Conservation (phyloP, 2,888 invertebrate species). For the Anthoptus insignis region DNA sequence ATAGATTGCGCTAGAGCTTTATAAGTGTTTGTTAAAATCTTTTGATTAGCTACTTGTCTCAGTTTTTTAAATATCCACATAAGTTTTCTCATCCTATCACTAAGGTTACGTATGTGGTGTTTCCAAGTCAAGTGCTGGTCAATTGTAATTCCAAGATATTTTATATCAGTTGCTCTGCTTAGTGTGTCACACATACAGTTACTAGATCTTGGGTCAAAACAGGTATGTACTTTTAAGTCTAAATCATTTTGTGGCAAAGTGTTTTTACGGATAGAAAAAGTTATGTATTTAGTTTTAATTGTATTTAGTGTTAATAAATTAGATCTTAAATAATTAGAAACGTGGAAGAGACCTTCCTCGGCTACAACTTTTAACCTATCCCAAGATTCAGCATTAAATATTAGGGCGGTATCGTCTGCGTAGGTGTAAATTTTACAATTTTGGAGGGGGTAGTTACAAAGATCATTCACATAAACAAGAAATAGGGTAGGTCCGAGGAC, state of each 20-base stretch:
- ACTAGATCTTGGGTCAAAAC: not conserved
- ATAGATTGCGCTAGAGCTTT: constrained; percentile 8
- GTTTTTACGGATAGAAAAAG: not conserved
- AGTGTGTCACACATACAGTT: not conserved
- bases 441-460: constrained; percentile 17
- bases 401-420: constrained; percentile 43
- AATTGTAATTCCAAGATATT: constrained; percentile 9
- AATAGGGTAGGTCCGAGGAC: no score
- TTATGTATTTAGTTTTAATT: not conserved
- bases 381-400: no score
- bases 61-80: constrained; percentile 47
- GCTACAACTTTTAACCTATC: no score
- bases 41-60: constrained; percentile 5
- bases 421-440: constrained; percentile 31
- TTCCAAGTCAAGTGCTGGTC: constrained; percentile 5
- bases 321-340: not conserved
- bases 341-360: not conserved
- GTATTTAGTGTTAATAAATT: constrained; percentile 2
- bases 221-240: not conserved
- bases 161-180: not conserved
- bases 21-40: not conserved
- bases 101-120: not conserved
- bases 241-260: not conserved
- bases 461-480: constrained; percentile 26
- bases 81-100: constrained; percentile 50